These are phyloP conservation scores for Bufotes viridis DNA, from an alignment of 2,797 vertebrate species.

Conservation along the genomic window DNA sequence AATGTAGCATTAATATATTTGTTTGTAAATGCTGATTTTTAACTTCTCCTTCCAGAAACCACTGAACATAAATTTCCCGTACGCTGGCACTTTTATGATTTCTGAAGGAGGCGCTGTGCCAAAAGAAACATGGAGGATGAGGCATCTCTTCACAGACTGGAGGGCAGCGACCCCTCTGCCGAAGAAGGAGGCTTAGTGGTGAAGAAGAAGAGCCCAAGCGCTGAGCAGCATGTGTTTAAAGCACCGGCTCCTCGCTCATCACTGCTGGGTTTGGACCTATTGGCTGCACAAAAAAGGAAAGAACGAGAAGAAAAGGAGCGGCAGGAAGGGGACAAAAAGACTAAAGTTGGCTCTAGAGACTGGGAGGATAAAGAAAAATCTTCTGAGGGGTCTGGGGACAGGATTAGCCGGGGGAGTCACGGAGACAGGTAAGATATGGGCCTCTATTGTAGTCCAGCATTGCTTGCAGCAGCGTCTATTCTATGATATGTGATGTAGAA, in stretches of 20 bases:
- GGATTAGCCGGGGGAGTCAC: conserved; percentile 71
- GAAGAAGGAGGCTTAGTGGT: conserved; percentile 88
- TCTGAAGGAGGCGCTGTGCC: conserved; percentile 59
- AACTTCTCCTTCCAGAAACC: conserved; percentile 19
- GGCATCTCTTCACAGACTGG: conserved; percentile 86
- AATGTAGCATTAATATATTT: background rate
- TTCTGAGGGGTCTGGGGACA: conserved; percentile 73
- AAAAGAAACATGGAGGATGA: conserved; percentile 72
- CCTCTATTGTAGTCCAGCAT: background rate
- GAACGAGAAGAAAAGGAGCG: conserved; percentile 85
- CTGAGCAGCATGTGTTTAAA: conserved; percentile 92
- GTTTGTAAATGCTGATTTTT: background rate
- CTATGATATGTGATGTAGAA: no score
- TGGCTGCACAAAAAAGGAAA: conserved; percentile 93
- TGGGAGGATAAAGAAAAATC: conserved; percentile 87
- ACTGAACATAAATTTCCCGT: background rate
- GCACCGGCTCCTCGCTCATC: conserved; percentile 91
- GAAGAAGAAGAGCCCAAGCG: conserved; percentile 83
- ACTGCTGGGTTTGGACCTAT: conserved; percentile 87
- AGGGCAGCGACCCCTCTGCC: conserved; percentile 76
- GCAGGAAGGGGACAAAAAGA: conserved; percentile 80
- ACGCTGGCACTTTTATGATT: background rate
- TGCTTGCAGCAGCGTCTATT: no score
- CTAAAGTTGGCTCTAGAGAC: conserved; percentile 84
- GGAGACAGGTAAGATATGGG: conserved; percentile 81